Evolutionary conservation across 2,888 invertebrate species (phyloP).

Genomic region (Leptinotarsa tumamoca): DNA sequence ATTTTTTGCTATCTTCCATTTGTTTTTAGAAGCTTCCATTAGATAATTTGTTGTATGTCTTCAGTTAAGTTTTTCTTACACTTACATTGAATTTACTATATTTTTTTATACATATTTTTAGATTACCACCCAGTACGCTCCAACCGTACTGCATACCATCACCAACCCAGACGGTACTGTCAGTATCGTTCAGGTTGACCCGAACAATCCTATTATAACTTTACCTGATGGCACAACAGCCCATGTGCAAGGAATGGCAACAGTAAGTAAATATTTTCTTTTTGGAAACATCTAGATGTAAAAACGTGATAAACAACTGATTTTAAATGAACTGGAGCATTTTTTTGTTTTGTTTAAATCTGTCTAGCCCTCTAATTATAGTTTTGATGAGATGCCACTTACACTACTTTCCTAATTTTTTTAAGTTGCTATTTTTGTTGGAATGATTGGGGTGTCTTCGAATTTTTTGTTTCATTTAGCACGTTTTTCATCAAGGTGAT

Average conservation of each 20-base stretch:
- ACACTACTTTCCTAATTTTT: no score
- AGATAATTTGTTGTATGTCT: conserved; percentile 32
- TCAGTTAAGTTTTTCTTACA: conserved; percentile 28
- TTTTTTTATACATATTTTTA: conserved; percentile 51
- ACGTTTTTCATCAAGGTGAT: conserved; percentile 10
- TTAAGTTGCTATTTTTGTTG: no score
- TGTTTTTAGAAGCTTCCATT: conserved; percentile 25
- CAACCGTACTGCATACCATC: conserved; percentile 94
- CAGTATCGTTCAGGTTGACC: conserved; percentile 95
- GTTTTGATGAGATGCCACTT: no score
- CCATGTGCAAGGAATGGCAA: conserved; percentile 83
- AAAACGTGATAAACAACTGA: conserved; percentile 8
- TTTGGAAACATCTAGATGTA: background rate
- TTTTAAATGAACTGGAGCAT: background rate
- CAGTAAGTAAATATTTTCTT: conserved; percentile 37
- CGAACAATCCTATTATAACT: conserved; percentile 93
- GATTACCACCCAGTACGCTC: conserved; percentile 80
- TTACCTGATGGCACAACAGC: conserved; percentile 96
- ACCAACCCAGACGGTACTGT: conserved; percentile 97
- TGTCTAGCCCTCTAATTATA: no score
- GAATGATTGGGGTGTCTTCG: no score
- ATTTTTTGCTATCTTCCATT: conserved; percentile 36
- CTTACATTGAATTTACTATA: background rate
- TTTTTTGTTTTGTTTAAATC: background rate
- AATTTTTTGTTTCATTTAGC: background rate